These are phyloP conservation scores for Temnopleurus reevesii DNA, from an alignment of 53 echinoderm and acorn worm species.

Conservation along the genomic window DNA sequence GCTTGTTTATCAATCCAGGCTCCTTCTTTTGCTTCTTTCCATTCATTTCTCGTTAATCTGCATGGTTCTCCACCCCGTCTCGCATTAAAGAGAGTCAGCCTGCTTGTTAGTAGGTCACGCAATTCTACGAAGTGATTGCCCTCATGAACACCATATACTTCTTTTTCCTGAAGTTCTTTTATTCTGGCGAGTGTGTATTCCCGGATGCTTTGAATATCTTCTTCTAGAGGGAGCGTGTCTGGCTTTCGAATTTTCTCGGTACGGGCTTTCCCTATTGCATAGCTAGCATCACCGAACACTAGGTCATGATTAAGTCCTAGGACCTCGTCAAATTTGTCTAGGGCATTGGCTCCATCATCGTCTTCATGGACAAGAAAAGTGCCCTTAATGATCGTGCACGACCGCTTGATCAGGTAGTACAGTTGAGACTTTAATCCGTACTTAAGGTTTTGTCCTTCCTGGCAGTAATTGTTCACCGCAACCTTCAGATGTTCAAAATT, in stretches of 20 bases:
- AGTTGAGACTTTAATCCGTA: conserved; percentile 68
- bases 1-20: conserved; percentile 59
- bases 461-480: conserved; percentile 61
- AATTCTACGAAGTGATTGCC: conserved; percentile 40
- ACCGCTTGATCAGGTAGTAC: conserved; percentile 67
- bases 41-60: conserved; percentile 55
- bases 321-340: conserved; percentile 76
- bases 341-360: conserved; percentile 53
- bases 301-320: conserved; percentile 65
- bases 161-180: neutral
- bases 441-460: conserved; percentile 57
- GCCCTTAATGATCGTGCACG: conserved; percentile 69
- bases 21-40: conserved; percentile 67
- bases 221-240: conserved; percentile 66
- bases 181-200: conserved; percentile 4
- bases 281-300: conserved; percentile 75
- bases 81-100: conserved; percentile 76
- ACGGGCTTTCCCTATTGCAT: conserved; percentile 56
- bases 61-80: conserved; percentile 75
- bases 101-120: conserved; percentile 52
- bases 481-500: conserved; percentile 61
- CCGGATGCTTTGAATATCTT: conserved; percentile 61
- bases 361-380: conserved; percentile 49
- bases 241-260: conserved; percentile 65
- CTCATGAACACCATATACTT: conserved; percentile 31